Percentiles rank a stretch among this genome's conserved stretches.
Conservation (phyloP, 2,797 vertebrate genomes). For the Aotus griseimembra region DNA sequence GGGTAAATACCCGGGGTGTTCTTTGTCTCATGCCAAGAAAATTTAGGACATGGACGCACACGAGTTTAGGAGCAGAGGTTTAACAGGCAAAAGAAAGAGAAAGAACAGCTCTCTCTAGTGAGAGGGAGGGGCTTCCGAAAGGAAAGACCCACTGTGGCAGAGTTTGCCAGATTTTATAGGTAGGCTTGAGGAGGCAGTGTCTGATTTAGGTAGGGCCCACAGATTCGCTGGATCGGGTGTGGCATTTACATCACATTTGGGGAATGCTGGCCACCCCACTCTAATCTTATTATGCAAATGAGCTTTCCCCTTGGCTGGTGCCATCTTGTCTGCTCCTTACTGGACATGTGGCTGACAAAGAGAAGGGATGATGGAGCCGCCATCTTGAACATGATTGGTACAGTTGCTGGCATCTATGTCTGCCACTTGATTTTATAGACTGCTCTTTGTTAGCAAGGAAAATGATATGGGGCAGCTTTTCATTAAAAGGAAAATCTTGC, state of each 20-base stretch:
- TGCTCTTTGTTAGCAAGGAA: not conserved
- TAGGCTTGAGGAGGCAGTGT: not conserved
- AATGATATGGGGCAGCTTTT: not conserved
- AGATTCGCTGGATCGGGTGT: not conserved
- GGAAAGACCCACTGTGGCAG: not conserved
- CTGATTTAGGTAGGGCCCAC: not conserved
- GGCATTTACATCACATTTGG: not conserved
- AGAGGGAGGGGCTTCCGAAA: not conserved
- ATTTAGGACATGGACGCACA: not conserved
- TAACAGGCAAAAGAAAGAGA: not conserved
- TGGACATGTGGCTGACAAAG: not conserved
- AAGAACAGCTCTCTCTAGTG: not conserved
- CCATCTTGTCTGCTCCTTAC: not conserved
- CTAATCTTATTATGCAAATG: not conserved
- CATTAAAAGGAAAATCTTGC: not conserved
- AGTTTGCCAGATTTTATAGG: not conserved
- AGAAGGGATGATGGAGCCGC: not conserved
- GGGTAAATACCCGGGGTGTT: not conserved
- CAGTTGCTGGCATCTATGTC: not conserved
- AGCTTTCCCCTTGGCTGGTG: not conserved
- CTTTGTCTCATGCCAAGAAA: not conserved
- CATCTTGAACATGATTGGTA: not conserved
- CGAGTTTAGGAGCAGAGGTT: not conserved
- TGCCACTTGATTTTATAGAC: not conserved
- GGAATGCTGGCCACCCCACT: not conserved